Evolutionary conservation across 1,140 invertebrate species (phyloP), one percentile per base, ranked within the genome.

Genomic region (Pissodes strobi): DNA sequence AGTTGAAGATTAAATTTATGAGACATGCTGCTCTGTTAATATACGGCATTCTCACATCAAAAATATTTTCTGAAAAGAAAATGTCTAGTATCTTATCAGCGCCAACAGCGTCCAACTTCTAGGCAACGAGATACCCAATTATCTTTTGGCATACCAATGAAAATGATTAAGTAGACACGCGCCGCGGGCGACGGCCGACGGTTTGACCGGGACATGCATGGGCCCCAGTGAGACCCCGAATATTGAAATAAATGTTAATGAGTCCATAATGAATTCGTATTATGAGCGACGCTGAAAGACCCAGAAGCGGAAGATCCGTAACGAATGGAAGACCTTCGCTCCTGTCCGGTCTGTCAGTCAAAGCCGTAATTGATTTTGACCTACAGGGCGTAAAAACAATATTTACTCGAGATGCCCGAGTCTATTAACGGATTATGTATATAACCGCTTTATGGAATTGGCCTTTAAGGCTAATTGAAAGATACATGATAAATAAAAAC

Each of bases 221-320:
- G n/a, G n/a, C n/a, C n/a, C n/a, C n/a, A n/a, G n/a, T n/a, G 45
- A 4, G 9, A 30, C 9, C 21, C 13, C 19, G 23, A 56, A 64
- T 56, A 64, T 64, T 64, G 61, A 64, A 64, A 64, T 64, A 64
- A 64, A 64, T 64, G 61, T 4, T 64, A 64, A 64, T 64, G 21
- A 60, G 58, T 23, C 15, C 46, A 60, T 52, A 49, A 60, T 60
- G 27, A 52, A 62, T 58, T 41, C 41, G 23, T 58, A 58, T 48
- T 58, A 46, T 27, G 23, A 21, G 12, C 19, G 19, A 39, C 21
- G 37, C 22, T 25, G 19, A 58, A 15, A 21, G 41, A 45, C 41
- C 41, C 41, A 45, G 41, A 18, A 45, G 41, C 41, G 18, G 41
- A 18, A 21, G 41, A 45, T 45, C 41, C 41, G 41, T 45, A 45